Conservation (phyloP, 2,888 invertebrate genomes). For the Leptinotarsa haldemani region DNA sequence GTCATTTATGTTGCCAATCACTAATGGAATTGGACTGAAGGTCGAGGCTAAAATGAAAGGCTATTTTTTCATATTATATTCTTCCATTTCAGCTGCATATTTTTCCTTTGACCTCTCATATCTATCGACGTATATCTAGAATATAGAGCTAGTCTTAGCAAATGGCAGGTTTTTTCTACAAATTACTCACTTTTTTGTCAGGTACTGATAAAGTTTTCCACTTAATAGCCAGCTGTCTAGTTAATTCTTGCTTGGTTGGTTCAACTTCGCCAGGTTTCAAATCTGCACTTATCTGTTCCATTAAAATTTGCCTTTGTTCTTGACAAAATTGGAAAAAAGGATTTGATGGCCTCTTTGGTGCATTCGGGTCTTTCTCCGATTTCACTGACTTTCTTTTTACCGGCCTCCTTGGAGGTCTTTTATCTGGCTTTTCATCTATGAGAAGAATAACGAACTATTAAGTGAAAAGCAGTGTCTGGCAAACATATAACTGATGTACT, state of each 20-base stretch:
- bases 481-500: too few species aligned
- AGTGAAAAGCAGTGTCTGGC: too few species aligned
- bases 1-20: too few species aligned
- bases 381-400: conserved; percentile 70
- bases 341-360: conserved; percentile 83
- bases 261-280: conserved; percentile 73
- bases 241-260: conserved; percentile 80
- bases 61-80: conserved; percentile 69
- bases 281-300: conserved; percentile 73
- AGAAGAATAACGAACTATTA: neutral
- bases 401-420: conserved; percentile 57
- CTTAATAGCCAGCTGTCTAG: conserved; percentile 77
- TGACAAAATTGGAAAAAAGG: conserved; percentile 86
- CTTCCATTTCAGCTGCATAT: conserved; percentile 80
- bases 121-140: conserved; percentile 79
- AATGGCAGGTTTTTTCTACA: neutral
- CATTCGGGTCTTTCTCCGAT: conserved; percentile 76
- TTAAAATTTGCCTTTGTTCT: conserved; percentile 79
- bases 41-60: neutral
- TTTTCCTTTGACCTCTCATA: conserved; percentile 82
- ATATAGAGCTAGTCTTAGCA: conserved; percentile 46
- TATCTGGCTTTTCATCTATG: conserved; percentile 57
- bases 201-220: conserved; percentile 78
- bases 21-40: too few species aligned
- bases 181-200: conserved; percentile 74